A percentile compares a stretch with the other conserved stretches of the same genome.
Evolutionary conservation across 2,797 vertebrate species (phyloP).

Genomic region (Nasua narica): DNA sequence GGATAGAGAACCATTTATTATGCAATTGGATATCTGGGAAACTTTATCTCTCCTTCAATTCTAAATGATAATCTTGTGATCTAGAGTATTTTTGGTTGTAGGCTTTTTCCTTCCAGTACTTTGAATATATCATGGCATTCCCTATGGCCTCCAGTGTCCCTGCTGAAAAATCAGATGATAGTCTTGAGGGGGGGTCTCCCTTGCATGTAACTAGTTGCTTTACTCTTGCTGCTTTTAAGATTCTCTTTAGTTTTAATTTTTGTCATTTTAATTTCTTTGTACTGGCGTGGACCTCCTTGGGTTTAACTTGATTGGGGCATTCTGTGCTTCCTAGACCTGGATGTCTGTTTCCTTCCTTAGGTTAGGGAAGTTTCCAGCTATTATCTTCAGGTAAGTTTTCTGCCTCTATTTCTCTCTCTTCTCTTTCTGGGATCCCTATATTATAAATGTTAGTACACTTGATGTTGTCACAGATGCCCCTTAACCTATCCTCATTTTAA

Average conservation of each 20-base stretch:
- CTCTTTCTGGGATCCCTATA: neutral
- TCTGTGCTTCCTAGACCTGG: neutral
- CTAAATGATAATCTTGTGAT: neutral
- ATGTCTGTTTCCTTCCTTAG: neutral
- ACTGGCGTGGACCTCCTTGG: neutral
- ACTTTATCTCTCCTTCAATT: neutral
- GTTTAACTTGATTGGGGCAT: neutral
- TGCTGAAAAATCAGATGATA: neutral
- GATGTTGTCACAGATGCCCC: neutral
- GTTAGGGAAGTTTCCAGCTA: neutral
- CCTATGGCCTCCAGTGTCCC: neutral
- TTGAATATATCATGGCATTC: neutral
- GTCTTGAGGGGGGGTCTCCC: neutral
- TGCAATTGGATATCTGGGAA: neutral
- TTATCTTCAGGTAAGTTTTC: neutral
- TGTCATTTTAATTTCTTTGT: neutral
- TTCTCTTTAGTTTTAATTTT: neutral
- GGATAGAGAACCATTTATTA: neutral
- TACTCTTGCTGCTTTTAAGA: neutral
- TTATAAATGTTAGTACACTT: neutral
- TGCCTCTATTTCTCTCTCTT: neutral
- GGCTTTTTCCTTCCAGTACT: neutral
- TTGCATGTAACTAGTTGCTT: neutral
- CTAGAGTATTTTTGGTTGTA: neutral
- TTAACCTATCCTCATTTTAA: neutral